A percentile compares a stretch with the other conserved stretches of the same genome.
Conservation (phyloP, 2,797 vertebrate genomes). For the Neopelma chrysocephalum region DNA sequence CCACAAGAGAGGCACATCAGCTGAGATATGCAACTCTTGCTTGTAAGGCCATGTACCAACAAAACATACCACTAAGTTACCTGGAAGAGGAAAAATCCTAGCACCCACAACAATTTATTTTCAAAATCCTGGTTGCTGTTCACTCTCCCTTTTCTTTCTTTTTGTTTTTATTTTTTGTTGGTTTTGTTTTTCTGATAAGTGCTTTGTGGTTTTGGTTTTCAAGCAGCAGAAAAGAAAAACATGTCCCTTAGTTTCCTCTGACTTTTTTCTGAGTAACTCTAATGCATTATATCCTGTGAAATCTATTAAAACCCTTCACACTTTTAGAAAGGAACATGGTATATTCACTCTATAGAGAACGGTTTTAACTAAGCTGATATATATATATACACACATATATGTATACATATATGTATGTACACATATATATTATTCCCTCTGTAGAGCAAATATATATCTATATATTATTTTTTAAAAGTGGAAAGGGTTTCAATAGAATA, state of each 20-base stretch:
- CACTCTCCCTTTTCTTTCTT: neutral
- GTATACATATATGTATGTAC: neutral
- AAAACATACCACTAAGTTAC: neutral
- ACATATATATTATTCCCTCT: neutral
- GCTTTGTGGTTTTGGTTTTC: neutral
- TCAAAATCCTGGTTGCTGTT: neutral
- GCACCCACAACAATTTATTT: neutral
- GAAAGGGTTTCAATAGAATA: neutral
- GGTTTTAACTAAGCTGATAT: slow-evolving; percentile 54
- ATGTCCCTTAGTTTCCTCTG: slow-evolving; percentile 39
- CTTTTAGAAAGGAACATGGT: slow-evolving; percentile 33
- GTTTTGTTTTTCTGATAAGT: neutral
- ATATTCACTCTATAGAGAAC: neutral
- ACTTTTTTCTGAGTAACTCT: slow-evolving; percentile 44
- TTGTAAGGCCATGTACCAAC: neutral
- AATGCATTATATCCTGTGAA: slow-evolving; percentile 20
- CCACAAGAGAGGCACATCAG: neutral
- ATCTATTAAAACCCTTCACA: slow-evolving; percentile 48
- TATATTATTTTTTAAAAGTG: neutral
- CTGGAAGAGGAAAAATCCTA: neutral
- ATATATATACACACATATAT: neutral
- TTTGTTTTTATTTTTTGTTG: neutral
- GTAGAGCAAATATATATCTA: neutral
- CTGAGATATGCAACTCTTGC: neutral
- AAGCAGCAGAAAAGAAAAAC: slow-evolving; percentile 13